A percentile compares a stretch with the other conserved stretches of the same genome.
phyloP scores from a whole-genome alignment of 1,140 invertebrate genomes.

The Harlomillsia oculata region DNA sequence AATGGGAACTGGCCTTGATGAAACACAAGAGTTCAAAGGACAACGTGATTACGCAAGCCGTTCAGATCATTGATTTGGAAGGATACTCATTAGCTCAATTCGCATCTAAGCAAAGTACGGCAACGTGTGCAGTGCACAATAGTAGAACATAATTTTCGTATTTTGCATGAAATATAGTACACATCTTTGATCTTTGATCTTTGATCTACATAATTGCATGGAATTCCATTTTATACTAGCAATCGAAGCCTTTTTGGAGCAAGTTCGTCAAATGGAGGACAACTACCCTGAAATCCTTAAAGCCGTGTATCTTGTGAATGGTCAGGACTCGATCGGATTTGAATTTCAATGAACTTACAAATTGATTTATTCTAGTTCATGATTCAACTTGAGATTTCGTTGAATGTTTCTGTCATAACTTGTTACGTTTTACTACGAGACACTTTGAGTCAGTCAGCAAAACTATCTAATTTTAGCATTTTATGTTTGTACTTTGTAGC shows the following conservation, averaged over 20 bases:
- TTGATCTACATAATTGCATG: neutral
- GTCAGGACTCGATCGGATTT: neutral
- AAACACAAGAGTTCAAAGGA: constrained; percentile 11
- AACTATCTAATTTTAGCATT: neutral
- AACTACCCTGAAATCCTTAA: constrained; percentile 28
- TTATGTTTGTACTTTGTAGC: too few relatives aligned
- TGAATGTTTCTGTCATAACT: neutral
- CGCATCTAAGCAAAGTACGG: constrained; percentile 6
- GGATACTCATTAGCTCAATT: constrained; percentile 16
- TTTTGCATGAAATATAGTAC: neutral
- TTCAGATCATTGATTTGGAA: constrained; percentile 17
- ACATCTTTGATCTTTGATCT: neutral
- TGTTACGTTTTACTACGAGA: neutral
- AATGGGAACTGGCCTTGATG: constrained; percentile 1
- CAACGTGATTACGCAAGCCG: constrained; percentile 10
- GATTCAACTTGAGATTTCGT: neutral
- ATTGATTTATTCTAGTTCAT: neutral
- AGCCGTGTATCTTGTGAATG: constrained; percentile 16
- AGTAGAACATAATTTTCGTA: neutral
- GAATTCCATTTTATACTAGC: neutral
- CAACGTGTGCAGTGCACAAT: neutral
- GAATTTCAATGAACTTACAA: neutral
- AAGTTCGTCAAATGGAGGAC: constrained; percentile 9
- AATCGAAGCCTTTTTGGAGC: neutral
- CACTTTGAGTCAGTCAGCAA: neutral